These are phyloP conservation scores for Serilophus lunatus DNA, from an alignment of 2,113 vertebrate species.

Conservation along the genomic window DNA sequence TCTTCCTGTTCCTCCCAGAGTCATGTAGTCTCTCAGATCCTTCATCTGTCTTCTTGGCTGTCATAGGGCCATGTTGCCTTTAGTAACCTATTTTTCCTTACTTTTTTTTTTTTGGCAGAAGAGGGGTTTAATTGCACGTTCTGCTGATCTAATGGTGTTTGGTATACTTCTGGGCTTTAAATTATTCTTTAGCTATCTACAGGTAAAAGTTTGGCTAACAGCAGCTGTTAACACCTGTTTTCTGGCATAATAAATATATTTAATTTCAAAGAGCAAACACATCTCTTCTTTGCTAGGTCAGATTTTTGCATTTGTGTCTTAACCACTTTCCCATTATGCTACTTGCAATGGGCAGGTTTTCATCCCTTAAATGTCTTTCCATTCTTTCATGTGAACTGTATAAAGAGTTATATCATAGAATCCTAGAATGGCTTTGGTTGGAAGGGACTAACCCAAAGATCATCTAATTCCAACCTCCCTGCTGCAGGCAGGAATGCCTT, in stretches of 20 bases:
- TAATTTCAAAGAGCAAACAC: background rate
- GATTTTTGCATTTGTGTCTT: background rate
- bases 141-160: background rate
- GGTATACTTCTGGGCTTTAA: background rate
- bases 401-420: background rate
- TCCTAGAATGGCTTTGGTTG: background rate
- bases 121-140: background rate
- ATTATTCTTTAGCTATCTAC: background rate
- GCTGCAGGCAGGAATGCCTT: background rate
- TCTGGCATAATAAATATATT: background rate
- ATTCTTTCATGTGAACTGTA: background rate
- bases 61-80: background rate
- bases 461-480: background rate
- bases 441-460: background rate
- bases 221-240: background rate
- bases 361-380: background rate
- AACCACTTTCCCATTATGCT: background rate
- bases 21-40: background rate
- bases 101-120: background rate
- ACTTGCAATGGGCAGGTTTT: background rate
- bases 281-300: background rate
- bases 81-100: background rate
- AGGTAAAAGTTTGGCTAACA: background rate
- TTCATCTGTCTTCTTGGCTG: background rate
- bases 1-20: background rate